Percentiles rank a stretch among this genome's conserved stretches.
These are phyloP conservation scores for Catharus ustulatus DNA, from an alignment of 2,797 vertebrate genomes.

Conservation along the genomic window DNA sequence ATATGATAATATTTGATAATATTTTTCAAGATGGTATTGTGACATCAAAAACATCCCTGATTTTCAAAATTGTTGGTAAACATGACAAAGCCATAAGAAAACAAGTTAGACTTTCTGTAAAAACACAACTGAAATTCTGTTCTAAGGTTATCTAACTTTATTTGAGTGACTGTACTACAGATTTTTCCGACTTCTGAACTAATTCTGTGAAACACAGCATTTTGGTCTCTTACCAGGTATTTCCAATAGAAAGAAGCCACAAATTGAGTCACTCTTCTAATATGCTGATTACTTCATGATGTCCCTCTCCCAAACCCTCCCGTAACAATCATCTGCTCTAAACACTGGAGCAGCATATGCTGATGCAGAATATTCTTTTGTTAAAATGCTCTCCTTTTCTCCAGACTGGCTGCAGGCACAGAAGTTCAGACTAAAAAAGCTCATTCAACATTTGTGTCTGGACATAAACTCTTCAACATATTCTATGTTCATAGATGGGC, in stretches of 20 bases:
- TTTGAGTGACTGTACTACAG: neutral
- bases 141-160: neutral
- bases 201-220: neutral
- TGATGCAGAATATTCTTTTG: constrained; percentile 23
- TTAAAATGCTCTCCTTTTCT: neutral
- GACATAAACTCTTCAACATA: neutral
- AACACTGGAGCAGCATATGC: constrained; percentile 15
- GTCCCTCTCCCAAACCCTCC: neutral
- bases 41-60: neutral
- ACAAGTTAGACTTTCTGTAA: neutral
- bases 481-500: neutral
- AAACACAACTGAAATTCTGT: neutral
- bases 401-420: neutral
- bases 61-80: neutral
- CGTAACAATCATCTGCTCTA: neutral
- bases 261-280: neutral
- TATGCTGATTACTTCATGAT: neutral
- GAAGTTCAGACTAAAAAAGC: constrained; percentile 28
- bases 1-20: too few relatives aligned
- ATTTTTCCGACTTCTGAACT: neutral
- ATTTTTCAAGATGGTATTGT: neutral
- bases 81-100: neutral
- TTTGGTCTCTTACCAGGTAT: neutral
- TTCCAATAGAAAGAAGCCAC: neutral
- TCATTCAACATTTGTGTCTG: neutral